Evolutionary conservation across 1,140 invertebrate species (phyloP).

Genomic region (Caerostris darwini): DNA sequence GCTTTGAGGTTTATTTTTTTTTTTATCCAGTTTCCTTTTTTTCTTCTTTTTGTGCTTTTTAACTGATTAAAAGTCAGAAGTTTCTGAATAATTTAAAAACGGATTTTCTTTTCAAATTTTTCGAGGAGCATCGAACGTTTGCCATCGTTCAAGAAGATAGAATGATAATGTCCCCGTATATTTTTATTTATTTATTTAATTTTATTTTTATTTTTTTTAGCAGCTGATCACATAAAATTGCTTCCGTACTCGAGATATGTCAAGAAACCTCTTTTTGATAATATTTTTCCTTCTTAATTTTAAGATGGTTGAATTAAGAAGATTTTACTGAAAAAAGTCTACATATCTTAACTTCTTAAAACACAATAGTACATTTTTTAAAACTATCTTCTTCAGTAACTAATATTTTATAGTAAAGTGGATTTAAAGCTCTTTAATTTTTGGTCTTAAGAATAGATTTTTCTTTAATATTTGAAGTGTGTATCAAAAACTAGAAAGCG

Average conservation of each 20-base stretch:
- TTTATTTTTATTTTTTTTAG: not conserved
- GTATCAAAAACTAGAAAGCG: too few relatives aligned
- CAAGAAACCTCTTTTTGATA: not conserved
- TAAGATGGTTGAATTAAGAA: too few relatives aligned
- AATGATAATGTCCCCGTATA: not conserved
- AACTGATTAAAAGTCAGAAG: slow-evolving; percentile 38
- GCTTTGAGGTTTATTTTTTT: not conserved
- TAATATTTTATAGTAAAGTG: too few relatives aligned
- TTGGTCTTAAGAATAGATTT: too few relatives aligned
- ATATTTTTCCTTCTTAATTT: not conserved
- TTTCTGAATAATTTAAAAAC: slow-evolving; percentile 46
- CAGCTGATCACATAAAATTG: not conserved
- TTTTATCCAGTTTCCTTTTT: not conserved
- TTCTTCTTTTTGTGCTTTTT: not conserved
- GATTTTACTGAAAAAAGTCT: too few relatives aligned
- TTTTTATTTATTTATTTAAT: too few relatives aligned
- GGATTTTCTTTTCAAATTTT: not conserved
- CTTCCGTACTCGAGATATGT: not conserved
- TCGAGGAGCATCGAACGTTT: not conserved
- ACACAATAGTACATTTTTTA: too few relatives aligned
- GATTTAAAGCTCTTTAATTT: too few relatives aligned
- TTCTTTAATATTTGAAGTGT: too few relatives aligned
- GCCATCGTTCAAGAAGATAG: not conserved
- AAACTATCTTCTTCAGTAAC: too few relatives aligned
- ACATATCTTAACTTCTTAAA: too few relatives aligned